Conservation (phyloP, 1,140 invertebrate genomes). For the Anoplolepis gracilipes region DNA sequence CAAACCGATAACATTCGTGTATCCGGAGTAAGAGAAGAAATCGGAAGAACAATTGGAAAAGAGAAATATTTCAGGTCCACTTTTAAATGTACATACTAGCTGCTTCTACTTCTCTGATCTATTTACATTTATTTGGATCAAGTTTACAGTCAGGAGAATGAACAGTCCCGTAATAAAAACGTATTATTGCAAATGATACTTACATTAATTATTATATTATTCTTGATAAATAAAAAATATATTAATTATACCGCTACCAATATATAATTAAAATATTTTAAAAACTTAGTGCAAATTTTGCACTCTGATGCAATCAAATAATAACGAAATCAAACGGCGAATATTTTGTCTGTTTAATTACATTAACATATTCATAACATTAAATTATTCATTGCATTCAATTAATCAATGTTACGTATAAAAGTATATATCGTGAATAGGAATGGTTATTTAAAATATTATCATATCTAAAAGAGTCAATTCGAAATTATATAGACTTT, state of each 20-base stretch:
- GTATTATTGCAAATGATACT: not conserved
- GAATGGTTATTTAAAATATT: not conserved
- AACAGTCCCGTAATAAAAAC: not conserved
- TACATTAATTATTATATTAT: not conserved
- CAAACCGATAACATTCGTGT: conserved; percentile 27
- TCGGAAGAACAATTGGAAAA: conserved; percentile 70
- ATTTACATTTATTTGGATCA: not conserved
- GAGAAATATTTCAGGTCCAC: not conserved
- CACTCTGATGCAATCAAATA: not conserved
- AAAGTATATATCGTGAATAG: not conserved
- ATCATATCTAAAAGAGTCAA: not conserved
- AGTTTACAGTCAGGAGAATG: not conserved
- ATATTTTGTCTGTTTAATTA: conserved; percentile 12
- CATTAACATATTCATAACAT: conserved; percentile 8
- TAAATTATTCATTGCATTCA: not conserved
- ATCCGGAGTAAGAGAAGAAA: conserved; percentile 57
- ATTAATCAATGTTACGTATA: not conserved
- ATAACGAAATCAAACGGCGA: not conserved
- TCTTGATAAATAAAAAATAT: not conserved
- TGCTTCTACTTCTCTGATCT: not conserved
- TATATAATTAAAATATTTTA: conserved; percentile 4
- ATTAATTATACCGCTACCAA: not conserved
- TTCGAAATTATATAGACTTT: conserved; percentile 18
- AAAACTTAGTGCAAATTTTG: not conserved
- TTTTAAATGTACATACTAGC: not conserved